A percentile compares a stretch with the other conserved stretches of the same genome.
Conservation (phyloP, 2,888 invertebrate species). For the Amphipoea oculea region DNA sequence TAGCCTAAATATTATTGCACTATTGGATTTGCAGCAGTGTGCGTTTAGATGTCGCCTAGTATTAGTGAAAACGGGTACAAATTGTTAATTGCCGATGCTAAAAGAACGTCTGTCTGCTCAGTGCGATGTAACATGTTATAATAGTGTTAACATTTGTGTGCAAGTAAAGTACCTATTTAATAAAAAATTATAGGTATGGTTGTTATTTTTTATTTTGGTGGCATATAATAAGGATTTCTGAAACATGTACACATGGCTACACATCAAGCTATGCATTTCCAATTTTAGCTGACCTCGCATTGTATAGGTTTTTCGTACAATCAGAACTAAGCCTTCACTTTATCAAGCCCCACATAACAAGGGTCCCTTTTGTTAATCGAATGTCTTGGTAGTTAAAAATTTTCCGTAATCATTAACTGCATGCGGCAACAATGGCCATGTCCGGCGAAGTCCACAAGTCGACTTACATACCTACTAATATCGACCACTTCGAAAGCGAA, state of each 20-base stretch:
- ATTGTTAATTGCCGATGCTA: neutral
- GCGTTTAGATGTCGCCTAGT: too few relatives aligned
- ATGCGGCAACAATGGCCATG: neutral
- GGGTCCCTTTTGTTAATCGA: neutral
- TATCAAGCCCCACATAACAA: neutral
- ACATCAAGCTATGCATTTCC: too few relatives aligned
- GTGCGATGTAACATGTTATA: neutral
- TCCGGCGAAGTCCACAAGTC: neutral
- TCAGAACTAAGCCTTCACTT: neutral
- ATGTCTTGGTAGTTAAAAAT: constrained; percentile 2
- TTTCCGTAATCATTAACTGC: neutral
- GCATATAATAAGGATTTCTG: neutral
- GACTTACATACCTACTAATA: neutral
- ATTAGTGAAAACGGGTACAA: neutral
- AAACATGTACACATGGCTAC: too few relatives aligned
- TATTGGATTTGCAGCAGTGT: neutral
- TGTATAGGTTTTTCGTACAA: too few relatives aligned
- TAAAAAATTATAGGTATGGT: neutral
- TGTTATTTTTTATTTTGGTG: neutral
- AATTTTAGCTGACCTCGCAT: too few relatives aligned
- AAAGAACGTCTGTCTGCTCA: neutral
- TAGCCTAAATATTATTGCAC: neutral
- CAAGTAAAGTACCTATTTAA: neutral
- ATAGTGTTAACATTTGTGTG: neutral
- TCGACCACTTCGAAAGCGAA: neutral